Evolutionary conservation across 1,140 invertebrate species (phyloP).

Genomic region (Musca vetustissima): DNA sequence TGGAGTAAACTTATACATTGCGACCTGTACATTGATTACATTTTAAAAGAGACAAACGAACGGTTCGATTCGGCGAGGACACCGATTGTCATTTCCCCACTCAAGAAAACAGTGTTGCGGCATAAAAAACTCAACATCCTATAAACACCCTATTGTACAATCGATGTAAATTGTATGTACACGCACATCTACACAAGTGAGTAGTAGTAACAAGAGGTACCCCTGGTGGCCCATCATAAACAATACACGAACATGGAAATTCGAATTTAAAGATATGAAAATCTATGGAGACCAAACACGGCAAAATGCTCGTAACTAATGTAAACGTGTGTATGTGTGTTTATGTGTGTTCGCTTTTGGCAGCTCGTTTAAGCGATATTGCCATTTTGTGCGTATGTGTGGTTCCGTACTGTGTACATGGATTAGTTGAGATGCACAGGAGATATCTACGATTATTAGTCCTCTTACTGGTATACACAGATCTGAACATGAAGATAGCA

Average conservation of each 20-base stretch:
- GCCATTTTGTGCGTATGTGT: too few relatives aligned
- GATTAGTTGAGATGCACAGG: neutral
- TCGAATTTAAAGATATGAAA: constrained; percentile 19
- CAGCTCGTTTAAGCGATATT: too few relatives aligned
- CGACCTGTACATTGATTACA: too few relatives aligned
- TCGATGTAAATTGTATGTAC: neutral
- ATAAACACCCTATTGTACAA: too few relatives aligned
- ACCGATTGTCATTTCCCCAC: too few relatives aligned
- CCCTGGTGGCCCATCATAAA: constrained; percentile 7
- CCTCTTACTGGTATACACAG: neutral
- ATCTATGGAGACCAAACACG: constrained; percentile 13
- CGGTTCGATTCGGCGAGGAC: too few relatives aligned
- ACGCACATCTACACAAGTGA: neutral
- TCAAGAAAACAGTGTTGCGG: too few relatives aligned
- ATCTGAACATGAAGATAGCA: too few relatives aligned
- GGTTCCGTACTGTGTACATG: neutral
- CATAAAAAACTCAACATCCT: too few relatives aligned
- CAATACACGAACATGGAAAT: constrained; percentile 14
- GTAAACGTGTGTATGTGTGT: neutral
- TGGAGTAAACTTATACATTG: too few relatives aligned
- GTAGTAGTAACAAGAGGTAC: neutral
- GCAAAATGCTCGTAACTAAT: too few relatives aligned
- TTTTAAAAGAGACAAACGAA: too few relatives aligned
- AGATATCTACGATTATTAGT: constrained; percentile 15
- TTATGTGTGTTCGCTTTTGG: neutral